Percentiles rank a stretch among this genome's conserved stretches.
Evolutionary conservation across 2,797 vertebrate species (phyloP).

Genomic region (Amniataba percoides): DNA sequence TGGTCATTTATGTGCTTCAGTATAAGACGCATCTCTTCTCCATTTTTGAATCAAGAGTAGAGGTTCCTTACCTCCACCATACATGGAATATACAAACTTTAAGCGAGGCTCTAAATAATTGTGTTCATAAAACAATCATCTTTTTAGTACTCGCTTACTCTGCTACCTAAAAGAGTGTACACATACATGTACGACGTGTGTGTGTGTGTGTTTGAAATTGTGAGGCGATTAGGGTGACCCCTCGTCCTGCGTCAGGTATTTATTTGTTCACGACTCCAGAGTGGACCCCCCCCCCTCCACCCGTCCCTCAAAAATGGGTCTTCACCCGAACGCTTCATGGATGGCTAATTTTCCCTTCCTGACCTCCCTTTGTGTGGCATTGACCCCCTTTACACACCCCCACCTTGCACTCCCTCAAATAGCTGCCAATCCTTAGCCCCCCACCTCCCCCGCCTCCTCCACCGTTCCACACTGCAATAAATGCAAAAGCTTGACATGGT

Average conservation of each 20-base stretch:
- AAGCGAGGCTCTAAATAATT: neutral
- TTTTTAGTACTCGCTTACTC: neutral
- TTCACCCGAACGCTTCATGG: conserved; percentile 91
- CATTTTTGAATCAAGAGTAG: neutral
- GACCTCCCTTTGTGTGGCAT: conserved; percentile 90
- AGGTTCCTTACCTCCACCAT: neutral
- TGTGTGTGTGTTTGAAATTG: conserved; percentile 1
- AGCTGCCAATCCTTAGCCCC: conserved; percentile 76
- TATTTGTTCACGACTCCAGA: conserved; percentile 89
- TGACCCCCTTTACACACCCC: conserved; percentile 88
- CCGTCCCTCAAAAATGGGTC: conserved; percentile 47
- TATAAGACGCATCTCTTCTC: neutral
- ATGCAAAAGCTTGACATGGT: conserved; percentile 90
- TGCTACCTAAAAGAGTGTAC: neutral
- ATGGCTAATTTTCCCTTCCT: conserved; percentile 93
- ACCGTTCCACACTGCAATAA: conserved; percentile 86
- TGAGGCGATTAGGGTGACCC: conserved; percentile 54
- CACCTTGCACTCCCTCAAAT: conserved; percentile 70
- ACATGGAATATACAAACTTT: neutral
- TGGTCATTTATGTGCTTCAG: neutral
- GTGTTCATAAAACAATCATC: neutral
- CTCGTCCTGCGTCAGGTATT: conserved; percentile 81
- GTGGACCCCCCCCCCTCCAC: conserved; percentile 76
- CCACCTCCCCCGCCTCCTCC: conserved; percentile 74
- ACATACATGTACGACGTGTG: neutral